Conservation (phyloP, 2,113 vertebrate species). For the Amblyopsis rosae region DNA sequence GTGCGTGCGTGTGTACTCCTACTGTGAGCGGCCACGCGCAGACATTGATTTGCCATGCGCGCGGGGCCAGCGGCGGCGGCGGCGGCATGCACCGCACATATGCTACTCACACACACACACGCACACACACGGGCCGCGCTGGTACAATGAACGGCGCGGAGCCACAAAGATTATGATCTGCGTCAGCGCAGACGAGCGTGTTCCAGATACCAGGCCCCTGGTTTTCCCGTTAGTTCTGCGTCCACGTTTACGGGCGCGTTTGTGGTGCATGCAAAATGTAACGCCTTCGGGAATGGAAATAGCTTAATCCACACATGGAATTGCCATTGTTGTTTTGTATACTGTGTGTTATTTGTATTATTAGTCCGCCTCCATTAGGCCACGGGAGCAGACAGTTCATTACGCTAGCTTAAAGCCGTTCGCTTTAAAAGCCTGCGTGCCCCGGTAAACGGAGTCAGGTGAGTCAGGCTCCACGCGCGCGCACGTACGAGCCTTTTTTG, state of each 20-base stretch:
- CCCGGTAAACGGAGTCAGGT: conserved; percentile 17
- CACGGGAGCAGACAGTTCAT: not conserved
- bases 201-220: conserved; percentile 27
- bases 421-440: not conserved
- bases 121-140: conserved; percentile 63
- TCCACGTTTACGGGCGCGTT: too few species aligned
- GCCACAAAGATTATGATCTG: conserved; percentile 65
- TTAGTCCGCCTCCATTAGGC: not conserved
- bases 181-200: conserved; percentile 66
- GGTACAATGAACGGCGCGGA: conserved; percentile 62
- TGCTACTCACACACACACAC: conserved; percentile 60
- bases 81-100: conserved; percentile 59
- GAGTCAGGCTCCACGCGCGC: conserved; percentile 25
- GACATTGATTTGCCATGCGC: conserved; percentile 53
- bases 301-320: not conserved
- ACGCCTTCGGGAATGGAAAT: conserved; percentile 26
- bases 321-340: too few species aligned
- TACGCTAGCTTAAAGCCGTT: not conserved
- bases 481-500: conserved; percentile 8
- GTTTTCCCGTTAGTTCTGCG: not conserved
- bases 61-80: conserved; percentile 46
- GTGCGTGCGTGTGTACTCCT: too few species aligned
- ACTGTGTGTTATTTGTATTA: not conserved
- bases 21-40: conserved; percentile 3
- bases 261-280: not conserved